Evolutionary conservation across 1,140 invertebrate species (phyloP).

Genomic region (Paralvinella palmiformis): DNA sequence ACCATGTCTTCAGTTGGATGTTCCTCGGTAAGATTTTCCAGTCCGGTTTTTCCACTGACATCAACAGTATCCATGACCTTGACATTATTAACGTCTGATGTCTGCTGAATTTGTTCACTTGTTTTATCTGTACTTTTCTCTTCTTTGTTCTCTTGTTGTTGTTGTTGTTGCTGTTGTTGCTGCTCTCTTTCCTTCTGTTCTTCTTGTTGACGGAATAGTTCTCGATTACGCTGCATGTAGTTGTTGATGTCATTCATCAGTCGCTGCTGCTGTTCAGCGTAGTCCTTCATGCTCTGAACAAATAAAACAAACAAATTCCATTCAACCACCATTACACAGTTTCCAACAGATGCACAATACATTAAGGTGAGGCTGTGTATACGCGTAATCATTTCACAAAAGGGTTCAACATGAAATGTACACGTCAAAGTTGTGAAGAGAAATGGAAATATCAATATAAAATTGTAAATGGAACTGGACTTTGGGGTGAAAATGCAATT

Average conservation of each 20-base stretch:
- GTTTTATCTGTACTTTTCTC: conserved; percentile 14
- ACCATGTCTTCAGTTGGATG: no score
- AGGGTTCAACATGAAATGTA: background rate
- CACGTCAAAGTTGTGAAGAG: no score
- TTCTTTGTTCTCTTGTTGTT: conserved; percentile 22
- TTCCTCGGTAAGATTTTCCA: no score
- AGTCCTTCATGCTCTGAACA: conserved; percentile 48
- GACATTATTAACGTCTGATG: conserved; percentile 1
- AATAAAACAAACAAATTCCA: conserved; percentile 3
- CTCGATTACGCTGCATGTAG: conserved; percentile 37
- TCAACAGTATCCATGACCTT: background rate
- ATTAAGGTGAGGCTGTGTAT: background rate
- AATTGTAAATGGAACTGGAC: no score
- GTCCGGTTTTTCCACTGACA: background rate
- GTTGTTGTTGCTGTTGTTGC: conserved; percentile 19
- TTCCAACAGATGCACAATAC: background rate
- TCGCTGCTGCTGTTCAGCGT: conserved; percentile 45
- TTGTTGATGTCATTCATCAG: conserved; percentile 38
- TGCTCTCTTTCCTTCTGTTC: conserved; percentile 24
- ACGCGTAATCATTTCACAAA: no score
- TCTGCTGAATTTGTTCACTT: conserved; percentile 6
- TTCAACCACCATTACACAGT: no score
- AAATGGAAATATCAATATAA: no score
- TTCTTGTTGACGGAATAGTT: conserved; percentile 27
- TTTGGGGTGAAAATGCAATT: no score